Percentiles rank a stretch among this genome's conserved stretches.
phyloP scores from a whole-genome alignment of 2,797 vertebrate genomes.

The Phrynocephalus forsythii region DNA sequence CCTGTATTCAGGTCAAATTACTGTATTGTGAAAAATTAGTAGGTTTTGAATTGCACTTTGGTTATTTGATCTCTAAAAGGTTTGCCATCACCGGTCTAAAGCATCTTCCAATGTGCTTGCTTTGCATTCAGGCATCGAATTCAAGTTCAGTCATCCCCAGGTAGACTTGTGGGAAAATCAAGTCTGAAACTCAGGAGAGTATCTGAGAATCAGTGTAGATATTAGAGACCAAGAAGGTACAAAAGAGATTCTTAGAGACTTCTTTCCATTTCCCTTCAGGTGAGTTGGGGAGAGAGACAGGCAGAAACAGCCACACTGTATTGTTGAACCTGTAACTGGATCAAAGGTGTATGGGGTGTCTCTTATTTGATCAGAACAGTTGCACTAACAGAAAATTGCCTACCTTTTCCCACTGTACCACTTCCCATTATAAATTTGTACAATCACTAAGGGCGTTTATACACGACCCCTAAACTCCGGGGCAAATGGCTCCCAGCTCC shows the following conservation, averaged over 20 bases:
- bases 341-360: background rate
- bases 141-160: background rate
- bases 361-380: too few relatives aligned
- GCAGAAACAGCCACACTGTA: background rate
- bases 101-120: too few relatives aligned
- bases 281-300: background rate
- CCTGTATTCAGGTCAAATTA: too few relatives aligned
- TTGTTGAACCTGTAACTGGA: background rate
- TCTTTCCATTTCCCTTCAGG: background rate
- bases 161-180: background rate
- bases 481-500: too few relatives aligned
- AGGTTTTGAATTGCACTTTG: too few relatives aligned
- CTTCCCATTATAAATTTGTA: background rate
- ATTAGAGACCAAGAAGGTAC: background rate
- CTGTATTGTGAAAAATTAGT: too few relatives aligned
- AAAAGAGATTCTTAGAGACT: background rate
- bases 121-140: background rate
- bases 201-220: background rate
- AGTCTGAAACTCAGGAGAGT: background rate
- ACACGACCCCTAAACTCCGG: too few relatives aligned
- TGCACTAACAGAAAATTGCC: too few relatives aligned
- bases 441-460: too few relatives aligned
- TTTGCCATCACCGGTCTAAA: too few relatives aligned
- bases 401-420: too few relatives aligned
- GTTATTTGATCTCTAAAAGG: too few relatives aligned